These are phyloP conservation scores for Karalla daura DNA, from an alignment of 2,797 vertebrate species.

Conservation along the genomic window DNA sequence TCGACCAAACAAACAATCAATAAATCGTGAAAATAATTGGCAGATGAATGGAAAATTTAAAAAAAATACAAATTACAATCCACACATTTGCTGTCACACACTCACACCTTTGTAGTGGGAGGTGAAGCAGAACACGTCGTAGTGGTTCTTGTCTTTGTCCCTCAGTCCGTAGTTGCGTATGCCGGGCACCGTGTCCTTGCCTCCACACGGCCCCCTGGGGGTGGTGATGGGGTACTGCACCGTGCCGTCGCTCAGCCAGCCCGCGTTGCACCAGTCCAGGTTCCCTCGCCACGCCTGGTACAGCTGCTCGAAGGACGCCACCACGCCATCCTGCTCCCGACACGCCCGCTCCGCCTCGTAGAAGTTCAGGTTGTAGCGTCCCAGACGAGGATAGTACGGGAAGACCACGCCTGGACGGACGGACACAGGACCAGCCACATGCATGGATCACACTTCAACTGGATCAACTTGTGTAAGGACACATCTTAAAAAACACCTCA, in stretches of 20 bases:
- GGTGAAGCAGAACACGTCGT: conserved; percentile 97
- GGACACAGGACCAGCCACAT: too few relatives aligned
- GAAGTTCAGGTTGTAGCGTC: conserved; percentile 96
- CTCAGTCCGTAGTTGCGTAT: conserved; percentile 93
- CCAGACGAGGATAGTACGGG: conserved; percentile 91
- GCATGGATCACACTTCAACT: too few relatives aligned
- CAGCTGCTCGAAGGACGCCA: conserved; percentile 95
- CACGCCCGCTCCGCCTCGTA: conserved; percentile 90
- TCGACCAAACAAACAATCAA: too few relatives aligned
- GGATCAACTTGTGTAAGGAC: too few relatives aligned
- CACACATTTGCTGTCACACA: background rate
- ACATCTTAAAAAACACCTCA: too few relatives aligned
- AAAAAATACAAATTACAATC: background rate
- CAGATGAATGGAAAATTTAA: too few relatives aligned
- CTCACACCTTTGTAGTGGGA: conserved; percentile 90
- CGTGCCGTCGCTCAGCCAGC: conserved; percentile 94
- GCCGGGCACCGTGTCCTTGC: conserved; percentile 90
- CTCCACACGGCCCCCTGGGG: conserved; percentile 94
- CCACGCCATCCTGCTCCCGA: conserved; percentile 88
- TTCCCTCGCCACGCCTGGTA: conserved; percentile 91
- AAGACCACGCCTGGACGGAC: conserved; percentile 89
- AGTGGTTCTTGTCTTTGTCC: conserved; percentile 93
- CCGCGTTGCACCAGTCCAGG: conserved; percentile 97
- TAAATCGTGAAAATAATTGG: too few relatives aligned
- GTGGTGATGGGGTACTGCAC: conserved; percentile 95